Base-by-base conservation (phyloP, 2,888 invertebrate genomes). In the Selenia dentaria region DNA sequence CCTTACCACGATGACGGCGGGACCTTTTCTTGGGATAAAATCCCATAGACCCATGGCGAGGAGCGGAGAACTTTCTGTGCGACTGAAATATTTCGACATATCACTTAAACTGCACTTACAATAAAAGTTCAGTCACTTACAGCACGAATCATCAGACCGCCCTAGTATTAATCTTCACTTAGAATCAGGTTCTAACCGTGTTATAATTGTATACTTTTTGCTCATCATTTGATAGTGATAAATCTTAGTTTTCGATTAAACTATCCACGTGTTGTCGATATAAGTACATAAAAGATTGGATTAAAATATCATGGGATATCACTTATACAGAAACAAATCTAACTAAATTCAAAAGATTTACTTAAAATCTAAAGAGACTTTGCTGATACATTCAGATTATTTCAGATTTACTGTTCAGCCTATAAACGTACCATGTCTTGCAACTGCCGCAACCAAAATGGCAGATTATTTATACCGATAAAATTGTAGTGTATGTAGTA, bases 11-110 rank as follows among this genome's bases (percentile, higher is more conserved):
- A 92, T 98, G 98, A 78, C 98, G 95, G 63, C 94, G 94, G 64
- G 98, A 96, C 66, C 99, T 94, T 92, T 99, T 99, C 92, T 99
- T 99, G 75, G 99, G 99, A 91, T 99, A 96, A 94, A 99, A 99
- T 69, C 99, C 99, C 97, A 99, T 98, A 43, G 99, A 99, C 73
- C 99, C 99, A 94, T 99, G 99, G 69, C 99, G 97, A 70, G 99
- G 99, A 29, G 99, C 99, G 80, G 98, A 99, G 91, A 99, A 99
- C 89, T 99, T 99, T 83, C 99, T 95, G 92, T 99, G 99, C 92
- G 99, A 99, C 99, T 99, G 87, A 58, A 94, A 91, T 8, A 32
- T n/a, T n/a, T n/a, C n/a, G n/a, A n/a, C n/a, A n/a, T n/a, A n/a
- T n/a, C n/a, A n/a, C n/a, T n/a, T n/a, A n/a, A n/a, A n/a, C n/a